Conservation (phyloP, 2,888 invertebrate genomes). For the Hartigia nigra region DNA sequence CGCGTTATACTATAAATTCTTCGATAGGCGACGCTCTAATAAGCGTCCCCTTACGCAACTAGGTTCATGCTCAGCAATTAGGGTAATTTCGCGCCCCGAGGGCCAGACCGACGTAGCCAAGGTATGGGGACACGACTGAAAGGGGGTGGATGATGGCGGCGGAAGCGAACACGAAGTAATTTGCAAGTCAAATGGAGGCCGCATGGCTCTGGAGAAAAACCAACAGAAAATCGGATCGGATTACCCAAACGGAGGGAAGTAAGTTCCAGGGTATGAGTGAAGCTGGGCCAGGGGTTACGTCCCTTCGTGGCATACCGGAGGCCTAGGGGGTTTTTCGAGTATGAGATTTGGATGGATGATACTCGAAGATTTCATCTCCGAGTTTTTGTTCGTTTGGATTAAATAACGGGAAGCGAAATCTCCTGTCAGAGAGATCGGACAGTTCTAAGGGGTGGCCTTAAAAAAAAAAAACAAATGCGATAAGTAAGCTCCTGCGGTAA, state of each 20-base stretch:
- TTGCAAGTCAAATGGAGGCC: slow-evolving; percentile 22
- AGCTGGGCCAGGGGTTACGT: neutral
- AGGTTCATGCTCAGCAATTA: slow-evolving; percentile 44
- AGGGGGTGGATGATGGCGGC: slow-evolving; percentile 25
- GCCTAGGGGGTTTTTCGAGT: neutral
- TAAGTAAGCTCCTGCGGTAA: neutral
- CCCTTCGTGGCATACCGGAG: neutral
- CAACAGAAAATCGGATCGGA: slow-evolving; percentile 9
- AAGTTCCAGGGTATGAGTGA: neutral
- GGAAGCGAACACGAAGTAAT: slow-evolving; percentile 27
- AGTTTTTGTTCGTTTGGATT: slow-evolving; percentile 1
- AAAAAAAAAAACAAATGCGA: neutral
- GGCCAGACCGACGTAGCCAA: slow-evolving; percentile 23
- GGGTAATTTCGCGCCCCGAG: slow-evolving; percentile 51
- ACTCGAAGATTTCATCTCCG: slow-evolving; percentile 3
- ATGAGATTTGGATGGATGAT: neutral
- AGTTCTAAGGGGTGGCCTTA: neutral
- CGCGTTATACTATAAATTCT: neutral
- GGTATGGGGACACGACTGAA: slow-evolving; percentile 16
- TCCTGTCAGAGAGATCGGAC: neutral
- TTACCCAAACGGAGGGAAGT: neutral
- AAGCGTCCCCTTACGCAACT: slow-evolving; percentile 50
- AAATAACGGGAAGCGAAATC: neutral
- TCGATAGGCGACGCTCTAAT: neutral
- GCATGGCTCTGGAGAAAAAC: slow-evolving; percentile 9